phyloP scores from a whole-genome alignment of 2,797 vertebrate species.

The Lepus townsendii region DNA sequence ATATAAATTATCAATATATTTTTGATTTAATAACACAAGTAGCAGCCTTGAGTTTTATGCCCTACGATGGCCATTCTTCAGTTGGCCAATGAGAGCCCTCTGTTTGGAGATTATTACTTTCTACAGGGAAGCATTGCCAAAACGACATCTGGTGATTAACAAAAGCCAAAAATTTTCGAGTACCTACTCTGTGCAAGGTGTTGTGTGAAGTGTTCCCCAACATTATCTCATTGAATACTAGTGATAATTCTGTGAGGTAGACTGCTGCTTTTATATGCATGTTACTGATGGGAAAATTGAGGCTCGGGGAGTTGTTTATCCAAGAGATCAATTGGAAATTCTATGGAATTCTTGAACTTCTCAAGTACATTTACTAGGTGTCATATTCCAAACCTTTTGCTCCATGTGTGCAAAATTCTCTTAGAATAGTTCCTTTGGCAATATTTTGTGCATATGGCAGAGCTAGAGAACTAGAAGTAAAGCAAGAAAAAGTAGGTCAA shows the following conservation, averaged over 20 bases:
- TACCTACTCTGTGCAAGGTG: background rate
- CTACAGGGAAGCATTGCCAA: background rate
- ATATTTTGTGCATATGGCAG: background rate
- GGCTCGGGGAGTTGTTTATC: background rate
- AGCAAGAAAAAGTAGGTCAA: constrained; percentile 14
- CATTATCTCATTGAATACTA: constrained; percentile 23
- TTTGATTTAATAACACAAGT: constrained; percentile 72
- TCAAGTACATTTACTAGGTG: constrained; percentile 4
- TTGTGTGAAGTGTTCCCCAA: constrained; percentile 17
- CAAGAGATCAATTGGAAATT: background rate
- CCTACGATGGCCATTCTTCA: background rate
- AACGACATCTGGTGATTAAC: background rate
- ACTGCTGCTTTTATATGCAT: background rate
- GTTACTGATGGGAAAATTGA: constrained; percentile 34
- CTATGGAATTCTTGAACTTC: constrained; percentile 17
- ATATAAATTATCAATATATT: constrained; percentile 61
- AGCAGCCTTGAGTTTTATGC: constrained; percentile 37
- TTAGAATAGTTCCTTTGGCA: background rate
- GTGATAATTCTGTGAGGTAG: background rate
- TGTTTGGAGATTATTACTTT: background rate
- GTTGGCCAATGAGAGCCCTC: background rate
- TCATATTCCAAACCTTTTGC: background rate
- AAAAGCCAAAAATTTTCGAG: constrained; percentile 42
- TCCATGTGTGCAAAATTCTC: background rate
- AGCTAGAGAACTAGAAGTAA: background rate